Conservation (phyloP, 2,113 vertebrate genomes). For the Xenus cinereus region DNA sequence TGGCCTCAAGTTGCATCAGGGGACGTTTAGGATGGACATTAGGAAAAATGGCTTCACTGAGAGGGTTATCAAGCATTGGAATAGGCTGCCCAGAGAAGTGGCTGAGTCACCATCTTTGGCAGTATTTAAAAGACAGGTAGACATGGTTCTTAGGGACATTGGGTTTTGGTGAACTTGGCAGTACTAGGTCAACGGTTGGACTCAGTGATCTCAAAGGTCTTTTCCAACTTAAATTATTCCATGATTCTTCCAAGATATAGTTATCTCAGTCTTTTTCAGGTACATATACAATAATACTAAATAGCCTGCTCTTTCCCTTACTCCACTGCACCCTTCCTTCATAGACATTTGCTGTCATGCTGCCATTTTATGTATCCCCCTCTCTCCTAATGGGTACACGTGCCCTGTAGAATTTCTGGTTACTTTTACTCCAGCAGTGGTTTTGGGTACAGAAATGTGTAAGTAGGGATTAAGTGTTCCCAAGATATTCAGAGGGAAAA, state of each 20-base stretch:
- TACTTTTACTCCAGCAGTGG: neutral
- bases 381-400: neutral
- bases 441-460: neutral
- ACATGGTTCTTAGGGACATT: neutral
- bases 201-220: neutral
- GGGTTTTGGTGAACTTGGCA: neutral
- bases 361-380: neutral
- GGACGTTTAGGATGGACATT: neutral
- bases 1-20: neutral
- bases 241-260: neutral
- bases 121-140: accelerated
- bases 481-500: neutral
- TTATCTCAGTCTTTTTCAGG: neutral
- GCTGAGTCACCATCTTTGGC: neutral
- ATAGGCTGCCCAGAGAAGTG: neutral
- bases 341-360: neutral
- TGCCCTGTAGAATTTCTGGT: neutral
- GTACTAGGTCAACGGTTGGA: neutral
- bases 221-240: neutral
- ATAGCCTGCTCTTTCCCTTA: neutral
- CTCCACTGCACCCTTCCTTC: neutral
- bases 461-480: neutral
- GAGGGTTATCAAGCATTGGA: neutral
- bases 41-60: neutral
- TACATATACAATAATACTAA: neutral